These are phyloP conservation scores for Ophioninae sp. DNA, from an alignment of 2,888 invertebrate species.

Conservation along the genomic window DNA sequence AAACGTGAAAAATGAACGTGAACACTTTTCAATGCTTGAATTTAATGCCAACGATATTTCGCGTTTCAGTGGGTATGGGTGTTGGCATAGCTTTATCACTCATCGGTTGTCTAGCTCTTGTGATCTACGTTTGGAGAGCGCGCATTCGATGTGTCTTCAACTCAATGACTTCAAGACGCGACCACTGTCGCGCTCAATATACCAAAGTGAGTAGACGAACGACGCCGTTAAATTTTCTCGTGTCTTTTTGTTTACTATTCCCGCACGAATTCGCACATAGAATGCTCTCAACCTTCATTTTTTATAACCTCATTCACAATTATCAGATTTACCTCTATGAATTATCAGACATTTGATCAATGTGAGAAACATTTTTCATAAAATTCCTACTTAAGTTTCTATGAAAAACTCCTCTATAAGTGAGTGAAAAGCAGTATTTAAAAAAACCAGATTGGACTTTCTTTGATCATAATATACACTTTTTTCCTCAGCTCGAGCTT, in stretches of 20 bases:
- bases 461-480: too few relatives aligned
- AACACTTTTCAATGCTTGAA: neutral
- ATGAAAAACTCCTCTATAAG: neutral
- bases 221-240: neutral
- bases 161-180: slow-evolving; percentile 64
- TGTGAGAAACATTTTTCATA: neutral
- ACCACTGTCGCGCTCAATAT: slow-evolving; percentile 72
- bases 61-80: slow-evolving; percentile 68
- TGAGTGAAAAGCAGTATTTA: neutral
- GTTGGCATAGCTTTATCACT: slow-evolving; percentile 65
- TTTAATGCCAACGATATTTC: neutral
- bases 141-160: slow-evolving; percentile 66
- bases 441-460: too few relatives aligned
- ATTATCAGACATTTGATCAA: neutral
- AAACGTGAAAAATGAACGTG: neutral
- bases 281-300: slow-evolving; percentile 11
- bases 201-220: slow-evolving; percentile 70
- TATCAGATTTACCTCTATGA: neutral
- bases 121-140: slow-evolving; percentile 69
- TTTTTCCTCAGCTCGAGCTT: too few relatives aligned
- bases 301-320: slow-evolving; percentile 32
- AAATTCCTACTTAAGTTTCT: neutral
- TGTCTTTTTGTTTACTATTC: neutral
- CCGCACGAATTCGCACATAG: slow-evolving; percentile 19
- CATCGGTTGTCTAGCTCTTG: slow-evolving; percentile 51